Conservation (phyloP, 2,888 invertebrate species). For the Mythimna impura region DNA sequence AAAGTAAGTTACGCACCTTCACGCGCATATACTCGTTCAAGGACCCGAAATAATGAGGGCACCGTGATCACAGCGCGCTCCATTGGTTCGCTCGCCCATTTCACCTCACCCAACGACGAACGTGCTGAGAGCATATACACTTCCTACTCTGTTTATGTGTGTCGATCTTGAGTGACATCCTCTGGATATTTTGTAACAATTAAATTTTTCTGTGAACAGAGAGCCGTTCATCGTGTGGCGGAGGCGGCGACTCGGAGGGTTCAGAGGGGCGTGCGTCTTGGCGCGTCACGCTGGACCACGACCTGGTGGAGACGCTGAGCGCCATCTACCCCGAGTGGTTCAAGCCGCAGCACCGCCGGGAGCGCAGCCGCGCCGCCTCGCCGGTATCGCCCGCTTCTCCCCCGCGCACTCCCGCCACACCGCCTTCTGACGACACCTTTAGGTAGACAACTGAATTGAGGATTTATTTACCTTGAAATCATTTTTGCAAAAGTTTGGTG, state of each 20-base stretch:
- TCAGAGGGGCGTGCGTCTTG: constrained; percentile 95
- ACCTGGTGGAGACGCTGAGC: constrained; percentile 97
- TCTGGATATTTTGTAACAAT: constrained; percentile 25
- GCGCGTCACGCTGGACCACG: constrained; percentile 98
- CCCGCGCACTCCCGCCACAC: constrained; percentile 78
- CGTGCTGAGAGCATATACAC: constrained; percentile 52
- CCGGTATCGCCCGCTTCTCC: constrained; percentile 81
- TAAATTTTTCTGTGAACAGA: constrained; percentile 87
- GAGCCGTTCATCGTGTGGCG: constrained; percentile 94
- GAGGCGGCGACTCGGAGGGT: constrained; percentile 93
- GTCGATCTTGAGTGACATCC: constrained; percentile 39
- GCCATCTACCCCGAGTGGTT: constrained; percentile 98
- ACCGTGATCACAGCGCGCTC: constrained; percentile 63
- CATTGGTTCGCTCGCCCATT: constrained; percentile 64
- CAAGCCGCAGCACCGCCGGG: constrained; percentile 90
- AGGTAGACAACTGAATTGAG: constrained; percentile 70
- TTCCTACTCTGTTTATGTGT: constrained; percentile 55
- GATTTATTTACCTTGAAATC: background rate
- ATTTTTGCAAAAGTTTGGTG: background rate
- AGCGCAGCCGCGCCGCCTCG: constrained; percentile 82
- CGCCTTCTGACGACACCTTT: constrained; percentile 85
- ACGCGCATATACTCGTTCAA: constrained; percentile 75
- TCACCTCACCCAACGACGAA: constrained; percentile 54
- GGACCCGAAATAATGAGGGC: constrained; percentile 74
- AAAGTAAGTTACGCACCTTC: constrained; percentile 67